Evolutionary conservation across 2,888 invertebrate genomes (phyloP), one percentile per base, ranked within the genome.

Genomic region (Nomada flava): DNA sequence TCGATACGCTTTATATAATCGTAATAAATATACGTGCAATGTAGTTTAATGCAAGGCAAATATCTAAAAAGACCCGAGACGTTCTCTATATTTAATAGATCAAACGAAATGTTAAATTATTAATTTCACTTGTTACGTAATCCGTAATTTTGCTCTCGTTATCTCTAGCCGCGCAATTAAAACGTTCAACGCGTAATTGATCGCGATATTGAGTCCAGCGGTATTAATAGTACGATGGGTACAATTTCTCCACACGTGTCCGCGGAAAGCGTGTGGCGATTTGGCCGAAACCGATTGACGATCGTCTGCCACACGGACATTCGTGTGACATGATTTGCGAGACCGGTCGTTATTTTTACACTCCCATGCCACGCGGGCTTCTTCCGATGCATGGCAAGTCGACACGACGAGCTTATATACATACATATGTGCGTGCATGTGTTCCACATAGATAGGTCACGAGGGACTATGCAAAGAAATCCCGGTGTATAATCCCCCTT

Each of bases 121-220:
- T 59, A 20, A 36, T 52, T 44, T 18, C 13, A 15, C 20, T 11
- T 7, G 36, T 79, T 80, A 72, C 67, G 72, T 80, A 78, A 80
- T 5, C 36, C 7, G 65, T 3, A 55, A 55, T 60, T 71, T 78
- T 26, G 26, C 52, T n/a, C 57, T 42, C 59, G n/a, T 0, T 36
- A 36, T 36, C 36, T 36, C 36, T 36, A 36, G 7, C 36, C 36
- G 36, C 18, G 23, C 63, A 71, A 78, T 67, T 70, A 63, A 60
- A 55, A 18, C n/a, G 52, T 53, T 53, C 47, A n/a, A 15, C 13
- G 23, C n/a, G 18, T 42, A 52, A 42, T 68, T 50, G 42, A 9
- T 42, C 15, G 13, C n/a, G n/a, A 13, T 23, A 44, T n/a, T 13
- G 4, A 44, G 36, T 23, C 18, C n/a, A 23, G 15, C 11, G 20